Percentiles rank a stretch among this genome's conserved stretches.
Evolutionary conservation across 2,888 invertebrate genomes (phyloP).

Genomic region (Buathra laborator): DNA sequence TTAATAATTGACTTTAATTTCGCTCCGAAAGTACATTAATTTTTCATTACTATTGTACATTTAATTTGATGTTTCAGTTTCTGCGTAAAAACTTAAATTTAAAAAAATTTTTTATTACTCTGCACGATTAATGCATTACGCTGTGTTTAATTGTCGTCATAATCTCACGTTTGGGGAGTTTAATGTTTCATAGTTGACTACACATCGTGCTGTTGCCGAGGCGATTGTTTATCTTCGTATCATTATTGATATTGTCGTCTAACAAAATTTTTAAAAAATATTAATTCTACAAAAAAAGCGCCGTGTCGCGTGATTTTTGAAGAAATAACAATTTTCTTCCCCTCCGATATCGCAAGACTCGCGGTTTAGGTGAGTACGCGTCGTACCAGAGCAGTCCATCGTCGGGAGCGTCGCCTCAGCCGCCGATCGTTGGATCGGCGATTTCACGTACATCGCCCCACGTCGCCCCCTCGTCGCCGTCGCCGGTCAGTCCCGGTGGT

Average conservation of each 20-base stretch:
- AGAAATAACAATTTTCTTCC: slow-evolving; percentile 20
- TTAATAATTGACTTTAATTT: too few species aligned
- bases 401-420: slow-evolving; percentile 79
- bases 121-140: too few species aligned
- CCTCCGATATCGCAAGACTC: slow-evolving; percentile 77
- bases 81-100: too few species aligned
- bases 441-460: slow-evolving; percentile 71
- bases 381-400: slow-evolving; percentile 81
- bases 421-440: slow-evolving; percentile 68
- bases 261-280: neutral
- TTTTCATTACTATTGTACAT: too few species aligned
- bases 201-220: slow-evolving; percentile 69
- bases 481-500: slow-evolving; percentile 82
- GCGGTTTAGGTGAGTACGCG: slow-evolving; percentile 81
- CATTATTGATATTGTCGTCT: too few species aligned
- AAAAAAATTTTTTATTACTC: too few species aligned
- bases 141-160: neutral
- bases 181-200: slow-evolving; percentile 69
- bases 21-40: too few species aligned
- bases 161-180: neutral
- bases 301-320: neutral
- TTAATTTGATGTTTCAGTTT: too few species aligned
- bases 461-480: slow-evolving; percentile 76
- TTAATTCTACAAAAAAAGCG: neutral
- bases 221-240: neutral